A percentile compares a stretch with the other conserved stretches of the same genome.
phyloP scores from a whole-genome alignment of 1,140 invertebrate genomes.

The Atopsyche davidsoni region DNA sequence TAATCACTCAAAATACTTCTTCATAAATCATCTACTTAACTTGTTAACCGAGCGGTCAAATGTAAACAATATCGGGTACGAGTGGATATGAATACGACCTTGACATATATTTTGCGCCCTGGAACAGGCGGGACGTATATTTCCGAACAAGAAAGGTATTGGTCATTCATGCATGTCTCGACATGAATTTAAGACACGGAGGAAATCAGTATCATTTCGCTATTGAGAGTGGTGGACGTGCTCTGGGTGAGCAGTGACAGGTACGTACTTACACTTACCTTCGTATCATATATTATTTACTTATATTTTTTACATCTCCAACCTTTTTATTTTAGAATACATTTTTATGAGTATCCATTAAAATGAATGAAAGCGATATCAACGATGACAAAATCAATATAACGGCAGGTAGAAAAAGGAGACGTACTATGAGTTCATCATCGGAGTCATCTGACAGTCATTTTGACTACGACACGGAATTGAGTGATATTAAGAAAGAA shows the following conservation, averaged over 20 bases:
- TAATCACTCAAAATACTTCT: too few species aligned
- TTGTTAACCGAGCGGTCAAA: too few species aligned
- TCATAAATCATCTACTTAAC: too few species aligned
- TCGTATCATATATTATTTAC: slow-evolving; percentile 22
- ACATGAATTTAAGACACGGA: slow-evolving; percentile 19
- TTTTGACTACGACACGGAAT: slow-evolving; percentile 24
- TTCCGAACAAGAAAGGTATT: slow-evolving; percentile 9
- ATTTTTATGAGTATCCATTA: slow-evolving; percentile 15
- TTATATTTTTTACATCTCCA: slow-evolving; percentile 19
- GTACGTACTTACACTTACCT: slow-evolving; percentile 22
- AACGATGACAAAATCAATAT: slow-evolving; percentile 23
- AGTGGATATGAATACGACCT: too few species aligned
- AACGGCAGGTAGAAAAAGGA: slow-evolving; percentile 23
- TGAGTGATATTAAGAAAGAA: slow-evolving; percentile 26
- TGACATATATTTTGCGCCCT: too few species aligned
- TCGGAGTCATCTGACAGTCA: slow-evolving; percentile 23
- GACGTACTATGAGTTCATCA: slow-evolving; percentile 25
- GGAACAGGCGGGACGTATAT: slow-evolving; percentile 15
- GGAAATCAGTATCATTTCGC: slow-evolving; percentile 18
- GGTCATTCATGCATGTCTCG: slow-evolving; percentile 17
- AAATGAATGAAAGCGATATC: slow-evolving; percentile 22
- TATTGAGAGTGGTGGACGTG: too few species aligned
- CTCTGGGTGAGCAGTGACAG: slow-evolving; percentile 9
- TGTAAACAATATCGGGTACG: too few species aligned
- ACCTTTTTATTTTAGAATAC: slow-evolving; percentile 20